These are phyloP conservation scores for Ptyas mucosa DNA, from an alignment of 2,113 vertebrate species.

Conservation along the genomic window DNA sequence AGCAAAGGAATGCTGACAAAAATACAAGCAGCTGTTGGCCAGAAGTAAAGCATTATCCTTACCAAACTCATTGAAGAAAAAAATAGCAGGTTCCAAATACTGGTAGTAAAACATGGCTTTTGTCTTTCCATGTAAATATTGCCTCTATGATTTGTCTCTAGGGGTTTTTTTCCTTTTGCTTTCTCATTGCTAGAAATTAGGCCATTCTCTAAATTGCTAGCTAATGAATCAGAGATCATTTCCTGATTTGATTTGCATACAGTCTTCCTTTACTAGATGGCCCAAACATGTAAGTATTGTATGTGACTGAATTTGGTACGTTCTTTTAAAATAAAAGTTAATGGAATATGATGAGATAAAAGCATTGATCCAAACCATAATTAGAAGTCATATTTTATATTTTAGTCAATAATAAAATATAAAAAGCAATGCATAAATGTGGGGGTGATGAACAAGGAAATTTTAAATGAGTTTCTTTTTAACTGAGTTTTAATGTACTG, in stretches of 20 bases:
- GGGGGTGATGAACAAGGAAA: conserved; percentile 22
- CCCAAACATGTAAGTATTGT: not conserved
- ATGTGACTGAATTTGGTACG: not conserved
- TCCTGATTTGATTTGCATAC: not conserved
- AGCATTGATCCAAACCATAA: not conserved
- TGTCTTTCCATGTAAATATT: not conserved
- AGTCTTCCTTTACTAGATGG: not conserved
- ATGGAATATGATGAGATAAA: not conserved
- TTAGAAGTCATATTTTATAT: not conserved
- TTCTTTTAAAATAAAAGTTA: not conserved
- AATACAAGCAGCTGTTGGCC: not conserved
- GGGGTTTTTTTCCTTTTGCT: not conserved
- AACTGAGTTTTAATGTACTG: conserved; percentile 27
- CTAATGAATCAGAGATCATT: not conserved
- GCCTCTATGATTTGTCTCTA: not conserved
- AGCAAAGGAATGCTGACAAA: not conserved
- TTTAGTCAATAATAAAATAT: not conserved
- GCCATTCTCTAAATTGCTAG: not conserved
- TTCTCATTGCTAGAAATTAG: not conserved
- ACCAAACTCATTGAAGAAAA: not conserved
- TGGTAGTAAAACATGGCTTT: not conserved
- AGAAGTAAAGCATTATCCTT: not conserved
- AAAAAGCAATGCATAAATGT: conserved; percentile 32
- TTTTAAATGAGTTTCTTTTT: conserved; percentile 40
- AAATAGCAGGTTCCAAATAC: not conserved